phyloP scores from a whole-genome alignment of 1,140 invertebrate species.

The Drosophila aff. region DNA sequence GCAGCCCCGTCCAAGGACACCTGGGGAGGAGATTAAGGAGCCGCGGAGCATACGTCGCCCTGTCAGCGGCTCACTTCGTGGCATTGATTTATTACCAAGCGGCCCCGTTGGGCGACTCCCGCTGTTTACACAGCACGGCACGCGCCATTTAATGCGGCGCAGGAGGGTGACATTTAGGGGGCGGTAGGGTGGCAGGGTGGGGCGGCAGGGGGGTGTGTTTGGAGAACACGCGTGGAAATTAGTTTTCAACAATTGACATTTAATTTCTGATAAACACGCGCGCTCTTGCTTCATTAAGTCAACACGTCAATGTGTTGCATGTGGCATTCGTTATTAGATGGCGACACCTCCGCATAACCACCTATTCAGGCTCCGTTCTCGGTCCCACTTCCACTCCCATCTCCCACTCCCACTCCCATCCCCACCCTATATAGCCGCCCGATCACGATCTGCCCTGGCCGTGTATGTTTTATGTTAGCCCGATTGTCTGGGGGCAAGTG shows the following conservation, averaged over 20 bases:
- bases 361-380: background rate
- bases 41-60: slow-evolving; percentile 52
- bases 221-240: slow-evolving; percentile 59
- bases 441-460: slow-evolving; percentile 31
- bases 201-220: background rate
- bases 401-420: background rate
- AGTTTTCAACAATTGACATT: slow-evolving; percentile 84
- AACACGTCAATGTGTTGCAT: slow-evolving; percentile 75
- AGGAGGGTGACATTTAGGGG: background rate
- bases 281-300: slow-evolving; percentile 78
- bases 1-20: slow-evolving; percentile 31
- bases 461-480: slow-evolving; percentile 46
- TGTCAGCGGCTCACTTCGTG: slow-evolving; percentile 59
- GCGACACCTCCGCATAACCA: slow-evolving; percentile 40
- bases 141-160: slow-evolving; percentile 66
- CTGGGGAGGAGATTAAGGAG: slow-evolving; percentile 45
- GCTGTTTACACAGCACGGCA: slow-evolving; percentile 53
- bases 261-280: slow-evolving; percentile 84
- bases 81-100: slow-evolving; percentile 65
- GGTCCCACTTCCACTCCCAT: background rate
- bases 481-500: slow-evolving; percentile 50
- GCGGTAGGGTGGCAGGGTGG: background rate
- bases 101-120: slow-evolving; percentile 15
- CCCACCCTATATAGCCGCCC: slow-evolving; percentile 1
- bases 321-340: slow-evolving; percentile 74